Conservation (phyloP, 2,113 vertebrate species). For the Theristicus caerulescens region DNA sequence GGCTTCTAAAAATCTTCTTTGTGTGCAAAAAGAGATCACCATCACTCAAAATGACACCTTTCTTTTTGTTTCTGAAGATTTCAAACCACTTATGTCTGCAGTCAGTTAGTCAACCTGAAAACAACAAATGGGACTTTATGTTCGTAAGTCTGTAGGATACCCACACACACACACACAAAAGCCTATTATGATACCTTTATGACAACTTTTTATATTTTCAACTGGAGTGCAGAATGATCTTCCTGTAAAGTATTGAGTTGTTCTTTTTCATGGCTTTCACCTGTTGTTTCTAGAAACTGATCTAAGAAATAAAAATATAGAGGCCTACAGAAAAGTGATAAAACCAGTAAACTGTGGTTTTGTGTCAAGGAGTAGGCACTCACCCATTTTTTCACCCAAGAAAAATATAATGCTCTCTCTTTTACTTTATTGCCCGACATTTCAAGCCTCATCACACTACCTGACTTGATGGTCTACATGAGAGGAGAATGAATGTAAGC, state of each 20-base stretch:
- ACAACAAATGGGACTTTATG: not conserved
- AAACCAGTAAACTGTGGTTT: not conserved
- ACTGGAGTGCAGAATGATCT: not conserved
- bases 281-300: not conserved
- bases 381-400: not conserved
- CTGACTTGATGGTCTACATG: not conserved
- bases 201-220: not conserved
- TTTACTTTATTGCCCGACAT: not conserved
- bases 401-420: not conserved
- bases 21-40: not conserved
- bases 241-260: not conserved
- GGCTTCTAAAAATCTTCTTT: not conserved
- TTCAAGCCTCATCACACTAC: not conserved
- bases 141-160: not conserved
- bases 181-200: not conserved
- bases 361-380: not conserved
- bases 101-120: not conserved
- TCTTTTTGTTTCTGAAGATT: not conserved
- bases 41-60: not conserved
- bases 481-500: not conserved
- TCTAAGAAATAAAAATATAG: not conserved
- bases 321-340: not conserved
- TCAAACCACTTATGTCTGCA: not conserved
- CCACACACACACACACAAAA: rapidly evolving
- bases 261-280: not conserved